Base-by-base conservation (phyloP, 2,888 invertebrate species). In the Alentia gelatinosa region DNA sequence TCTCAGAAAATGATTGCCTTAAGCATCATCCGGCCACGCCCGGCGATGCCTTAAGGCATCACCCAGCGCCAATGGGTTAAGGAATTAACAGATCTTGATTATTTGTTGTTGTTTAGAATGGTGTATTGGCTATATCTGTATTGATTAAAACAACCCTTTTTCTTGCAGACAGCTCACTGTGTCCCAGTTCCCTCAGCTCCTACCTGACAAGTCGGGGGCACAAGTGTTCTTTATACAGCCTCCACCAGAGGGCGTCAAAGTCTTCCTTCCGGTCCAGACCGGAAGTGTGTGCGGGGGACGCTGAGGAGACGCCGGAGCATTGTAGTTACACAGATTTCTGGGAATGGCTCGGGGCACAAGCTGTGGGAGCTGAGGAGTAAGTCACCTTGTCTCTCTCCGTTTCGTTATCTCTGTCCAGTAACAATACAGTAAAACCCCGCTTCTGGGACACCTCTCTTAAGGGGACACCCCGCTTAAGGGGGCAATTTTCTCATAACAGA, bases 341-440 rank as follows among this genome's bases (percentile, higher is more conserved):
- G 93, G 95, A 95, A 88, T 95, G 95, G 95, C 92, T 95, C 12
- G 95, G 95, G 84, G 94, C 94, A 0, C 91, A 95, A n/a, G 39
- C 35, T 30, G 30, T 84, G 4, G 75, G 56, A 0, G 39, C 47
- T 15, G 35, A n/a, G 26, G 68, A 47, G 79, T 42, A 23, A 56
- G 35, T 39, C 9, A 47, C 47, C 15, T 42, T 42, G n/a, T n/a
- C n/a, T n/a, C n/a, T n/a, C n/a, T n/a, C 23, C 33, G 7, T 19
- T 68, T 33, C 30, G 35, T 89, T 19, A 30, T 26, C 37, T 68
- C 68, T n/a, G n/a, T n/a, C n/a, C n/a, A n/a, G 3, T 42, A 75
- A 75, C 1, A n/a, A 75, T 15, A 68, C 26, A 0, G 19, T 74
- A 50, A 15, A 26, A 33, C 26, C 42, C 90, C 90, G 79, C 50